These are phyloP conservation scores for Florisuga fusca DNA, from an alignment of 2,797 vertebrate genomes.

Conservation along the genomic window DNA sequence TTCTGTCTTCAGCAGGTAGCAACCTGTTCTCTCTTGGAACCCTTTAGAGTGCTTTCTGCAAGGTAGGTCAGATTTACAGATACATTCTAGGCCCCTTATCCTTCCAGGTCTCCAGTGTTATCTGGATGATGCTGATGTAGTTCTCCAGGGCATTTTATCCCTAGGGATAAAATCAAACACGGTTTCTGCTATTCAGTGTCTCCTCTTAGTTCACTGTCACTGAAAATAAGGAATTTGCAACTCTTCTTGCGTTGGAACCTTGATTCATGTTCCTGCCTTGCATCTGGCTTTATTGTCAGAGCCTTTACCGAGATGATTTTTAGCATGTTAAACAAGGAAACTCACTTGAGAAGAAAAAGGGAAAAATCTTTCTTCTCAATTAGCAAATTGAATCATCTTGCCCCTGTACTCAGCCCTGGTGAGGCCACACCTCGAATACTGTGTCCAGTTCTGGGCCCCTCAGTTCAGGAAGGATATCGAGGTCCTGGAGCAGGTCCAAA, in stretches of 20 bases:
- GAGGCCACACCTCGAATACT: too few relatives aligned
- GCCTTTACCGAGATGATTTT: background rate
- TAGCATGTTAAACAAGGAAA: background rate
- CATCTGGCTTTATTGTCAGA: background rate
- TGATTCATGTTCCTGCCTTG: background rate
- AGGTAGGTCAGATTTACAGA: background rate
- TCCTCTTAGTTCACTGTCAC: background rate
- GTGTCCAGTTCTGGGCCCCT: too few relatives aligned
- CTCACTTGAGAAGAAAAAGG: background rate
- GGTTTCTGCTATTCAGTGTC: background rate
- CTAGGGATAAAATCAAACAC: background rate
- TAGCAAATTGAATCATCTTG: background rate
- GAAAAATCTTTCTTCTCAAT: background rate
- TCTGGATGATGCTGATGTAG: background rate
- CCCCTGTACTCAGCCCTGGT: too few relatives aligned
- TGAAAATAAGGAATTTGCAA: background rate
- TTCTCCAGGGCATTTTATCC: background rate
- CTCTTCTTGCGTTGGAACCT: background rate
- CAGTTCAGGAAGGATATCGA: too few relatives aligned
- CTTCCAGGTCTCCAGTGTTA: background rate
- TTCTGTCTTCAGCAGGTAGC: background rate
- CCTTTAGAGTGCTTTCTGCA: background rate
- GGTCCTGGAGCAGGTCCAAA: too few relatives aligned
- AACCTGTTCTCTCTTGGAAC: background rate
- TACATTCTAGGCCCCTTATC: background rate